Base-by-base conservation (phyloP, 1,140 invertebrate genomes). In the Drosophila arizonae region DNA sequence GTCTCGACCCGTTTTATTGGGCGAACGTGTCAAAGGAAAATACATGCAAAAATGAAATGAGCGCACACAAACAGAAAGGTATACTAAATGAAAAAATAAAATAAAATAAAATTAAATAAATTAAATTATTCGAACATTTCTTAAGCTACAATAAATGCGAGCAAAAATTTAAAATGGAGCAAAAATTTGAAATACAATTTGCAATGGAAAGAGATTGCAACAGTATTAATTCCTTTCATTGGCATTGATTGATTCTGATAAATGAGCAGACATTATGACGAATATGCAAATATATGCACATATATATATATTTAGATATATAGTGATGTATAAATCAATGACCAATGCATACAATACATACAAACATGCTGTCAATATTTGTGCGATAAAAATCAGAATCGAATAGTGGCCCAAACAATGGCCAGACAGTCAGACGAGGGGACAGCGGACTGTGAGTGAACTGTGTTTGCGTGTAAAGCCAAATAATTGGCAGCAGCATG, bases 181-280 rank as follows among this genome's bases (percentile, higher is more conserved):
- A 17, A 17, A 17, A 17, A 17, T 17, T 62, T 36, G 11, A 17
- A 43, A 50, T 51, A 9, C 45, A 33, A 36, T 8, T 8, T 39
- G 11, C 36, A 4, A 39, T 1, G 33, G 33, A 11, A 13, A 36
- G n/a, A 15, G 36, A 17, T 80, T 26, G 10, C 46, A 39, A 54
- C 50, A 58, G 50, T 41, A 9, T 69, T 63, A 45, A 66, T 67
- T 39, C n/a, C 28, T 55, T 45, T 21, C 60, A 66, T 51, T 51
- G 50, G 26, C 81, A 82, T 76, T 86, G 81, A 81, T 79, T 72
- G 72, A 87, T 87, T 75, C 66, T 84, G 80, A 82, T 79, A 75
- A 79, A 82, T 82, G 80, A 48, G 45, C 67, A 45, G 66, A 67
- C 81, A 71, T 78, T 78, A 78, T 72, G 75, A 71, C 64, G 66